phyloP scores from a whole-genome alignment of 2,888 invertebrate genomes.

The Lithophane ornitopus region DNA sequence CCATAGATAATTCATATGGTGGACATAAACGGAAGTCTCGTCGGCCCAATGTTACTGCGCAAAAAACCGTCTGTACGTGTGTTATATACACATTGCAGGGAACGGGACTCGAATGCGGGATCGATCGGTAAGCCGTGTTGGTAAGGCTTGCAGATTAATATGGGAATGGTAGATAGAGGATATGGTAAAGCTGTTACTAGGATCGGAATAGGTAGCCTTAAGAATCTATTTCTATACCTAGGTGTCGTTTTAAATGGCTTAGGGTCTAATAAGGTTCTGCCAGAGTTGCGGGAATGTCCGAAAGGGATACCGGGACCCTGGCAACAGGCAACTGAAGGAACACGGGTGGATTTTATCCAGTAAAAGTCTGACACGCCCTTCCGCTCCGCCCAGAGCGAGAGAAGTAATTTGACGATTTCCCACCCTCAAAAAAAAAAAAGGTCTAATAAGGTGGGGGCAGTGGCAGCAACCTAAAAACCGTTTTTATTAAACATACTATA shows the following conservation, averaged over 20 bases:
- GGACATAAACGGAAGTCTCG: constrained; percentile 60
- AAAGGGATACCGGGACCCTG: too few species aligned
- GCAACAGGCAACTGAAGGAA: too few species aligned
- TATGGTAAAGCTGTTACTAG: constrained; percentile 28
- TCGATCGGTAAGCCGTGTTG: constrained; percentile 14
- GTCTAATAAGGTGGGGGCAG: background rate
- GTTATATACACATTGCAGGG: constrained; percentile 44
- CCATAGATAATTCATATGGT: constrained; percentile 62
- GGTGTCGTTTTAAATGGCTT: background rate
- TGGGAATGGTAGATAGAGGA: background rate
- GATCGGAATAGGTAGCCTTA: background rate
- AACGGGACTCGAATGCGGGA: constrained; percentile 63
- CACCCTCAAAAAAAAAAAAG: too few species aligned
- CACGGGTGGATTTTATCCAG: too few species aligned
- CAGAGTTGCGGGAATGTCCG: too few species aligned
- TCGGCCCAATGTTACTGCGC: constrained; percentile 42
- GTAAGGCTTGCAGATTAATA: constrained; percentile 16
- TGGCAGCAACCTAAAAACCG: background rate
- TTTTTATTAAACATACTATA: background rate
- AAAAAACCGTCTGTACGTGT: constrained; percentile 62
- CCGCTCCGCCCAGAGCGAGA: too few species aligned
- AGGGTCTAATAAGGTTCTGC: background rate
- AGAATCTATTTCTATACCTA: background rate
- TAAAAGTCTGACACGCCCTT: too few species aligned
- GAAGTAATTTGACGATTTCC: too few species aligned